phyloP scores from a whole-genome alignment of 1,140 invertebrate genomes.

The Scylla paramamosain region DNA sequence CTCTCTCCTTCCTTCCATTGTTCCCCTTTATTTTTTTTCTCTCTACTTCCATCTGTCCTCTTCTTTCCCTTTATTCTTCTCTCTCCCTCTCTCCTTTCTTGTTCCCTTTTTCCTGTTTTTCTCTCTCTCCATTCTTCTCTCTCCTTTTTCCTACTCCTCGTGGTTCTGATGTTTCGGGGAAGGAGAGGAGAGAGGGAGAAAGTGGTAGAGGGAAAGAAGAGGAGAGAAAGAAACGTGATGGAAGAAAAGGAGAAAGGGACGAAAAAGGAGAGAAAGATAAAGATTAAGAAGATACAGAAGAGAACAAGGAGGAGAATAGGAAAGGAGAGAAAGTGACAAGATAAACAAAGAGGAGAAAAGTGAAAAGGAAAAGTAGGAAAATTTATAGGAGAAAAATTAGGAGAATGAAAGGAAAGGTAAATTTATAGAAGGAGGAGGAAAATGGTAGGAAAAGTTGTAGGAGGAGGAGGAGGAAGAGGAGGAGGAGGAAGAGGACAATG shows the following conservation, averaged over 20 bases:
- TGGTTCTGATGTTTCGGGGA: too few relatives aligned
- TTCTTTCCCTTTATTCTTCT: too few relatives aligned
- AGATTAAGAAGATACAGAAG: too few relatives aligned
- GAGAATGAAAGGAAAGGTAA: neutral
- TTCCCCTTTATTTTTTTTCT: too few relatives aligned
- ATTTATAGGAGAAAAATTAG: conserved; percentile 18
- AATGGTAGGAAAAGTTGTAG: too few relatives aligned
- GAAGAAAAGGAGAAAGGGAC: too few relatives aligned
- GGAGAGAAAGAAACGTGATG: neutral
- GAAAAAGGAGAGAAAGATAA: too few relatives aligned
- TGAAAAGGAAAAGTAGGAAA: neutral
- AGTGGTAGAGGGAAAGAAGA: neutral
- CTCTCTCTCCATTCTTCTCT: neutral
- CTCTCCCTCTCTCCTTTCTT: neutral
- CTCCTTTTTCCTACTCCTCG: neutral
- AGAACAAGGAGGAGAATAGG: too few relatives aligned
- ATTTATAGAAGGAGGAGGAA: neutral
- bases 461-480: neutral
- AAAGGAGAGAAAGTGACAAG: neutral
- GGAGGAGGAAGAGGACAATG: too few relatives aligned
- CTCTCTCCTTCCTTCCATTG: too few relatives aligned
- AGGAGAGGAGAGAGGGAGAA: neutral
- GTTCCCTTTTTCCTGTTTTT: too few relatives aligned
- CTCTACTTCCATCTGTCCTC: too few relatives aligned
- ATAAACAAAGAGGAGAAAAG: neutral